Percentiles rank a stretch among this genome's conserved stretches.
These are phyloP conservation scores for Pelecanoides urinatrix DNA, from an alignment of 2,113 vertebrate genomes.

Conservation along the genomic window DNA sequence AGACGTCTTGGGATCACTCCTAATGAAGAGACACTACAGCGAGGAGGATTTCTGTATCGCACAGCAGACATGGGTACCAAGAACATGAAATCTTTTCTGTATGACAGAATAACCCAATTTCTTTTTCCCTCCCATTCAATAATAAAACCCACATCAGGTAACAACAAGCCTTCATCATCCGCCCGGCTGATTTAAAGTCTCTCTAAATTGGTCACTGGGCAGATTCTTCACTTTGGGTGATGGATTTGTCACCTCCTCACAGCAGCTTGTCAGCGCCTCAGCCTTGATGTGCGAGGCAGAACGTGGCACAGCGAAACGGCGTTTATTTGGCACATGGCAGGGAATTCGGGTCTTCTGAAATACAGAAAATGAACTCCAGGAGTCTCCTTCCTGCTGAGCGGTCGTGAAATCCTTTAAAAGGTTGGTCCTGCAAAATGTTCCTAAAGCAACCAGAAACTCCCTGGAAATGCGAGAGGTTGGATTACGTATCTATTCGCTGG, in stretches of 20 bases:
- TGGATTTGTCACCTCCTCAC: neutral
- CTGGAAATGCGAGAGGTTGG: neutral
- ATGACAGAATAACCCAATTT: neutral
- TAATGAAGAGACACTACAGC: fast-evolving
- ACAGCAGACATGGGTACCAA: fast-evolving
- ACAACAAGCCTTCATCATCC: fast-evolving
- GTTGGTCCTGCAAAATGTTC: neutral
- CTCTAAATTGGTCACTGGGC: neutral
- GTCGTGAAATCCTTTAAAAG: neutral
- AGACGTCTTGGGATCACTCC: neutral
- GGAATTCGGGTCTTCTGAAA: neutral
- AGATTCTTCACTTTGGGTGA: neutral
- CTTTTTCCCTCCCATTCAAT: neutral
- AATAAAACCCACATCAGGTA: neutral
- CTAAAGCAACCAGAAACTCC: neutral
- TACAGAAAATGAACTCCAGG: neutral
- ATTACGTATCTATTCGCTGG: neutral
- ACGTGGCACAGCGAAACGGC: fast-evolving
- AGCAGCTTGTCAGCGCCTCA: fast-evolving
- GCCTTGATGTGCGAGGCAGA: neutral
- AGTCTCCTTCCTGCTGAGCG: neutral
- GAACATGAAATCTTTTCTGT: neutral
- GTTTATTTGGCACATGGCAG: fast-evolving
- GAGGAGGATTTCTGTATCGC: neutral
- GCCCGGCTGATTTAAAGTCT: neutral